phyloP scores from a whole-genome alignment of 2,888 invertebrate genomes.

The Leptinotarsa rubiginosa region DNA sequence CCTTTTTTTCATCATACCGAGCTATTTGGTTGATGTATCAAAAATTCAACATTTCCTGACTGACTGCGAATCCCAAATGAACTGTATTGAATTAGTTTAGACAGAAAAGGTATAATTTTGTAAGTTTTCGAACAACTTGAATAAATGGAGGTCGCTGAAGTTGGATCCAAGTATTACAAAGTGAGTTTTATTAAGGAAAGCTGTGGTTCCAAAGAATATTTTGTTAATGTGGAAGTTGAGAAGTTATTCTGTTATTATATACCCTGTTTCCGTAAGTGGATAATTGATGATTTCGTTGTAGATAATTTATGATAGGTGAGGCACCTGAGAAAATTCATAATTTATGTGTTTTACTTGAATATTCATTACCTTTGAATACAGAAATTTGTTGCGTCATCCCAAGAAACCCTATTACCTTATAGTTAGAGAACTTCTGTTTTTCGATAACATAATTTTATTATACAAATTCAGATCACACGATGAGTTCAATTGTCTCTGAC shows the following conservation, averaged over 20 bases:
- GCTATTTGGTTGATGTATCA: too few species aligned
- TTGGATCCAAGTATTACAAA: conserved; percentile 6
- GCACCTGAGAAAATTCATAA: background rate
- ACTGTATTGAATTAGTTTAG: background rate
- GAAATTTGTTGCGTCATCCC: too few species aligned
- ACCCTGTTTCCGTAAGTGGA: background rate
- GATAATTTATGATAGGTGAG: background rate
- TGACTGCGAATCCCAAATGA: conserved; percentile 1
- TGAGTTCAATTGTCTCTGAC: too few species aligned
- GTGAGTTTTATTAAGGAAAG: background rate
- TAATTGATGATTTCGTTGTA: background rate
- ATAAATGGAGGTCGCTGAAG: background rate
- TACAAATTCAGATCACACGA: too few species aligned
- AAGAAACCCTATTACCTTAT: too few species aligned
- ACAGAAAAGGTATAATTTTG: background rate
- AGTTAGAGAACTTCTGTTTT: too few species aligned
- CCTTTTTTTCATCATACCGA: too few species aligned
- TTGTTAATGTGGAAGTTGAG: background rate
- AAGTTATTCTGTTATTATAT: background rate
- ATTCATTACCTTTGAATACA: too few species aligned
- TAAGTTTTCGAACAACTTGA: conserved; percentile 13
- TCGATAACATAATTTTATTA: too few species aligned
- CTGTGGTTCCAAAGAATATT: background rate
- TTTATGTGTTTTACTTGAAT: background rate
- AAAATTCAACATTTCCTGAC: too few species aligned